Base-by-base conservation (phyloP, 2,888 invertebrate species). In the Drosophila multiciliata region DNA sequence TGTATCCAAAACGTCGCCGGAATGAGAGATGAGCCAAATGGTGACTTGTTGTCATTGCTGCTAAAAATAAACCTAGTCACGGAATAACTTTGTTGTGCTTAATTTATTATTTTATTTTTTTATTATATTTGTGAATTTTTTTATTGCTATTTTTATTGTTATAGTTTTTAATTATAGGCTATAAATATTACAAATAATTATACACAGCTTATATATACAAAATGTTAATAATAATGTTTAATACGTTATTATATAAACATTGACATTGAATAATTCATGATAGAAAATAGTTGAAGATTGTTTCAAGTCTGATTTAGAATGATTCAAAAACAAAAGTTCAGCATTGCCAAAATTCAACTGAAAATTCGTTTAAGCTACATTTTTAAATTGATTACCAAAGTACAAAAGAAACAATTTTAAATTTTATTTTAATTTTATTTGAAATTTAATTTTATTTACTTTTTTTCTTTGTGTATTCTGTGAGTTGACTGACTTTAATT, bases 21-120 rank as follows among this genome's bases (percentile, higher is more conserved):
- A 62, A 62, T 66, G 78, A 73, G 78, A 75, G 75, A 67, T 75
- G 74, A 32, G 53, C 62, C 36, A 32, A 66, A 66, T 54, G 45
- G 79, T 59, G 75, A 78, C 61, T 73, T 29, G 50, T 57, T 36
- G 48, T 54, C 62, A 75, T 62, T 66, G 50, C 45, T 1, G 57
- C 45, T 3, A 23, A 35, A 38, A 36, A 12, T 17, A 15, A 40
- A 35, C 0, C 35, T 1, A 63, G 58, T 63, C 64, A 72, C 71
- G 26, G 36, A 7, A 35, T 23, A 33, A 26, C 26, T 17, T 60
- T 48, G 0, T 12, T 15, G 12, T 1, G 23, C 23, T 8, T 42
- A 12, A 20, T 6, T 20, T 42, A 12, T 6, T 11, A 42, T n/a
- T n/a, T 11, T 40, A n/a, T 11, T 3, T 0, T 17, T 26, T 26